A percentile compares a stretch with the other conserved stretches of the same genome.
Conservation (phyloP, 2,888 invertebrate species). For the Ichneumon xanthorius region DNA sequence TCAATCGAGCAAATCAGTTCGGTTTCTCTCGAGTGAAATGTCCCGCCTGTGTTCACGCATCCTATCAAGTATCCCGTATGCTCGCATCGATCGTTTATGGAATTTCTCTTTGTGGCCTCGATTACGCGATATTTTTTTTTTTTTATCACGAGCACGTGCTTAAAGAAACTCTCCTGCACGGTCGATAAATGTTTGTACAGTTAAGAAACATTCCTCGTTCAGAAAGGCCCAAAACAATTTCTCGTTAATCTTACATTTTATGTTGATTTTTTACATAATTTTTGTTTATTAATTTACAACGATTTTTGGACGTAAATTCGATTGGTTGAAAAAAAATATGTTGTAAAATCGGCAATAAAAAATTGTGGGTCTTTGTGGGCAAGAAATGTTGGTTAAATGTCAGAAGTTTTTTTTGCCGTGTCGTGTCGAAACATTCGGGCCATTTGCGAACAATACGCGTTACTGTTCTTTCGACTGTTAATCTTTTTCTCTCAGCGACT, state of each 20-base stretch:
- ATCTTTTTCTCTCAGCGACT: slow-evolving; percentile 4
- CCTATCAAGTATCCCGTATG: background rate
- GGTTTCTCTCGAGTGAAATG: slow-evolving; percentile 65
- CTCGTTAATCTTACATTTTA: background rate
- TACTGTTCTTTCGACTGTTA: slow-evolving; percentile 11
- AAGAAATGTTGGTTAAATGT: background rate
- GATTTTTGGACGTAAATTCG: background rate
- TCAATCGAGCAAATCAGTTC: slow-evolving; percentile 69
- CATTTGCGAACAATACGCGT: slow-evolving; percentile 10
- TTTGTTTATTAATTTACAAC: background rate
- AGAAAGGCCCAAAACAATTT: background rate
- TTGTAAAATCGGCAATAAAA: background rate
- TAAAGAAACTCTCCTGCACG: background rate
- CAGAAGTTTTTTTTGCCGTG: background rate
- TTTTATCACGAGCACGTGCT: background rate
- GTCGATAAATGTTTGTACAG: background rate
- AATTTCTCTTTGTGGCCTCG: slow-evolving; percentile 1
- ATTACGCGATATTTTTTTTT: background rate
- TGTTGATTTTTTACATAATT: background rate
- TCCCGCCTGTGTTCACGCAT: slow-evolving; percentile 29
- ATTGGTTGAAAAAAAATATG: background rate
- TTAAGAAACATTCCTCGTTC: background rate
- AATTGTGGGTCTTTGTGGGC: background rate
- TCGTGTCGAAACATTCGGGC: background rate
- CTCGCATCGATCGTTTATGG: background rate